These are phyloP conservation scores for Telenomus remus DNA, from an alignment of 1,140 invertebrate genomes.

Conservation along the genomic window DNA sequence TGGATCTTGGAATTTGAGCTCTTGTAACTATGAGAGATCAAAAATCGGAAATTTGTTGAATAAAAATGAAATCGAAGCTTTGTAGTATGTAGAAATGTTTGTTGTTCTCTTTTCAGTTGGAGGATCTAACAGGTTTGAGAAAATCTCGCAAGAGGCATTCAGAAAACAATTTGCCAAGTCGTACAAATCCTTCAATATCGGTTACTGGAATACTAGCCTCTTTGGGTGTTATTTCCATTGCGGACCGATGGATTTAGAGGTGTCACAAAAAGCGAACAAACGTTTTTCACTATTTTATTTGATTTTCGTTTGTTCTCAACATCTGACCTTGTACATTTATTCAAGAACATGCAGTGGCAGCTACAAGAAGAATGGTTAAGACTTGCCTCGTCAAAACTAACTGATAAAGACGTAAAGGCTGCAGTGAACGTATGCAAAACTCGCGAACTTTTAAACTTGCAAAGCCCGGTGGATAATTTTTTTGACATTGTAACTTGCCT, in stretches of 20 bases:
- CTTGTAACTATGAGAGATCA: neutral
- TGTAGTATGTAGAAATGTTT: neutral
- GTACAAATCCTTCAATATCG: constrained; percentile 70
- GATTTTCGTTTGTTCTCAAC: neutral
- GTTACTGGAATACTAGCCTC: constrained; percentile 70
- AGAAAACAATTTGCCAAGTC: constrained; percentile 64
- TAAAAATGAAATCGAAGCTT: too few relatives aligned
- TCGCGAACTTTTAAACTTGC: constrained; percentile 52
- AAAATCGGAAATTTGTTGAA: neutral
- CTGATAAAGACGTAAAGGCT: constrained; percentile 66
- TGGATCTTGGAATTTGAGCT: constrained; percentile 49
- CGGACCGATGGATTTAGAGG: constrained; percentile 57
- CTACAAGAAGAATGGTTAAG: constrained; percentile 12
- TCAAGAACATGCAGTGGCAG: constrained; percentile 44
- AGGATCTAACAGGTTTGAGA: constrained; percentile 58
- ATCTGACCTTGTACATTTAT: neutral
- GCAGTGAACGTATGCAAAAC: constrained; percentile 69
- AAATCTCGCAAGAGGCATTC: constrained; percentile 62
- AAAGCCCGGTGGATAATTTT: constrained; percentile 51
- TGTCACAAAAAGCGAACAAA: constrained; percentile 12
- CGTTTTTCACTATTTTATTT: constrained; percentile 5
- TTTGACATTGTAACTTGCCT: constrained; percentile 51
- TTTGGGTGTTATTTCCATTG: constrained; percentile 72
- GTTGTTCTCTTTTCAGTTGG: constrained; percentile 60
- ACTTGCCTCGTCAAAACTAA: constrained; percentile 59